Conservation (phyloP, 2,113 vertebrate genomes). For the Lagopus muta region DNA sequence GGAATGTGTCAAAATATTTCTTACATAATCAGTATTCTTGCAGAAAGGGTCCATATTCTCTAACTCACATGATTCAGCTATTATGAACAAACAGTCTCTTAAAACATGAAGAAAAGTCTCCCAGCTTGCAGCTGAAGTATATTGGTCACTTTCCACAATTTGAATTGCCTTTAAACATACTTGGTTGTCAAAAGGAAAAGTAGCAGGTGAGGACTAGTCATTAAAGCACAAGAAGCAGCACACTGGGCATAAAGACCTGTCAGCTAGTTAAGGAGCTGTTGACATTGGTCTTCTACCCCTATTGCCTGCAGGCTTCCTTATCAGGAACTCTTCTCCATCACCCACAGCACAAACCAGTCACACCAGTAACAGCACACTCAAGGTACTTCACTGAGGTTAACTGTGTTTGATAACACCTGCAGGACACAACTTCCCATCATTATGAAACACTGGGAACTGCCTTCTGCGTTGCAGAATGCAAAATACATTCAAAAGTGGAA, state of each 20-base stretch:
- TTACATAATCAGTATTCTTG: neutral
- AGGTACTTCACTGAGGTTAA: slow-evolving; percentile 10
- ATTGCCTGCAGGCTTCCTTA: slow-evolving; percentile 24
- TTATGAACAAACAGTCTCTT: neutral
- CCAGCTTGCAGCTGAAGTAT: neutral
- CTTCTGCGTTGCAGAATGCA: neutral
- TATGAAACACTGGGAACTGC: neutral
- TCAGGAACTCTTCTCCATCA: neutral
- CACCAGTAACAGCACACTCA: slow-evolving; percentile 38
- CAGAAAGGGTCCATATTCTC: neutral
- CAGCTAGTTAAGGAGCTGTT: neutral
- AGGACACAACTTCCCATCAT: neutral
- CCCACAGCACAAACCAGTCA: neutral
- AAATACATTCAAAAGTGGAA: neutral
- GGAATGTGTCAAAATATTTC: neutral
- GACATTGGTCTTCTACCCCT: slow-evolving; percentile 25
- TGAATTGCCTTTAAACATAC: neutral
- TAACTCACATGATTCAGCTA: fast-evolving
- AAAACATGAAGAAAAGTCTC: neutral
- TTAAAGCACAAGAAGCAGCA: slow-evolving; percentile 51
- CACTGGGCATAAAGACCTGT: neutral
- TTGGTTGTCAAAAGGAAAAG: neutral
- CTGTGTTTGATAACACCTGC: slow-evolving; percentile 18
- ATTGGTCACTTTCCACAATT: neutral
- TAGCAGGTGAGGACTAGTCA: neutral